Base-by-base conservation (phyloP, 2,888 invertebrate species). In the Synergus japonicus region DNA sequence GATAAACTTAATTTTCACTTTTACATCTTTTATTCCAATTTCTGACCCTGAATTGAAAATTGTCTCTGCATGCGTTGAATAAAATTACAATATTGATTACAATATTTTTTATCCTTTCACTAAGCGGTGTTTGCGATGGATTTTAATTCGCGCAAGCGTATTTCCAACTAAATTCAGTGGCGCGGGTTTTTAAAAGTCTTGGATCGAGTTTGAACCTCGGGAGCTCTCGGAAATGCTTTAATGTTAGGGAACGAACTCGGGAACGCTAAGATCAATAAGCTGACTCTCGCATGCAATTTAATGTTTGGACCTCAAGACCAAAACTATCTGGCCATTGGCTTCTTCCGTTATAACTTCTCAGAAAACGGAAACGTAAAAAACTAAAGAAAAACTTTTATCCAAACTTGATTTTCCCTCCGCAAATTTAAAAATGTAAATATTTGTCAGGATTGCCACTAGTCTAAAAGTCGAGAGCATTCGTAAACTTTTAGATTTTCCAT, bases 391-490 rank as follows among this genome's bases (percentile, higher is more conserved):
- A 67, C 37, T 73, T 54, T 9, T 73, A 12, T n/a, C 46, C 37
- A 73, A n/a, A 54, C 3, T 54, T n/a, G 29, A 37, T 73, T 10
- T 66, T 29, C 15, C 18, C 18, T 18, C n/a, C 18, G n/a, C 12
- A 10, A 63, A 63, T 4, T 63, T 29, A 22, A 63, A 63, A 29
- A 29, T 1, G 69, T 81, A 83, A 83, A 82, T 81, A 83, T 83
- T 84, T 83, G 78, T 81, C 79, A 82, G 41, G 73, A 69, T 79
- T 85, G 49, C 76, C 78, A 29, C 43, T n/a, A 76, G 64, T 77
- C 18, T 65, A 29, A 44, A 60, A 10, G 37, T 4, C 1, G 18
- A 67, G 49, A 64, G 9, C n/a, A 54, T 54, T 15, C 7, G 15
- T 5, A 54, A 54, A 15, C 49, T 12, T 29, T 63, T 12, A 29